Conservation (phyloP, 2,797 vertebrate species). For the Trichosurus vulpecula region DNA sequence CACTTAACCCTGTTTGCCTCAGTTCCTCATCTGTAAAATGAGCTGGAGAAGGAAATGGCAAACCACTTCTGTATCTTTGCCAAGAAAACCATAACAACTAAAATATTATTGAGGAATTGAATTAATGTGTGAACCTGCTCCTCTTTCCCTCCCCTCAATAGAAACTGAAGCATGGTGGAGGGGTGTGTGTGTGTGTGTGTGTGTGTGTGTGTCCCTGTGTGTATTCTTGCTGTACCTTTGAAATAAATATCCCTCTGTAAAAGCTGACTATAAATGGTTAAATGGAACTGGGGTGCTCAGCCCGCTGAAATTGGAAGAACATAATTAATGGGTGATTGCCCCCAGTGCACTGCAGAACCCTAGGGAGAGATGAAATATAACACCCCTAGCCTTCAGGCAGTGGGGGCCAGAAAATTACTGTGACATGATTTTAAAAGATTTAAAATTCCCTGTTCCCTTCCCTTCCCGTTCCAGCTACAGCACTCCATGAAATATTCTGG, state of each 20-base stretch:
- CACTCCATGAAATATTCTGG: fast-evolving
- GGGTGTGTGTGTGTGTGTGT: too few species aligned
- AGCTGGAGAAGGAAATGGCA: too few species aligned
- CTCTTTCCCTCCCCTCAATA: too few species aligned
- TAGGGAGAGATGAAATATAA: neutral
- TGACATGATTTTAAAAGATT: neutral
- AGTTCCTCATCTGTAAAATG: too few species aligned
- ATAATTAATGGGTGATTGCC: neutral
- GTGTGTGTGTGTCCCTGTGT: too few species aligned
- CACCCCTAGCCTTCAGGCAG: neutral
- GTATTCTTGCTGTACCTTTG: neutral
- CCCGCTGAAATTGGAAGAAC: neutral
- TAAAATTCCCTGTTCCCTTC: neutral
- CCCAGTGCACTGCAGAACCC: neutral
- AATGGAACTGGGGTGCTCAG: neutral
- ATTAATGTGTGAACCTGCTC: too few species aligned
- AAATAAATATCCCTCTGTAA: neutral
- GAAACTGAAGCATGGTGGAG: too few species aligned
- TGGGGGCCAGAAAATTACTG: neutral
- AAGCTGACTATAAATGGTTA: neutral
- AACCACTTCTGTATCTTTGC: too few species aligned
- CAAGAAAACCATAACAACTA: too few species aligned
- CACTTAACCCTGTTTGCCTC: too few species aligned
- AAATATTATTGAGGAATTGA: too few species aligned
- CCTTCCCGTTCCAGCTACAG: neutral